Conservation (phyloP, 2,888 invertebrate genomes). For the Scaptomyza cyrtandrae region DNA sequence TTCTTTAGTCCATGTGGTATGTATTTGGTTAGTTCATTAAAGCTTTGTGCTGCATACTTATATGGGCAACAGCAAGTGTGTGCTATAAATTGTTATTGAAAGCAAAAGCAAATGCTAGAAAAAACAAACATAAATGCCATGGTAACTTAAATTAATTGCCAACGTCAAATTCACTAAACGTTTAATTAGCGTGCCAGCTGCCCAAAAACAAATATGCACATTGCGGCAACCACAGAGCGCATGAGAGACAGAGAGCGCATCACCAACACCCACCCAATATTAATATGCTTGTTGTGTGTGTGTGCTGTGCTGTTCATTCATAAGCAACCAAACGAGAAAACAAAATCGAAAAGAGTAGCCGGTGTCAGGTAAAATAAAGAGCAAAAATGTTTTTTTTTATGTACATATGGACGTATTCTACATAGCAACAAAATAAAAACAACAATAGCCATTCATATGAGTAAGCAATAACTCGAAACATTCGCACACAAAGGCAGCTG, state of each 20-base stretch:
- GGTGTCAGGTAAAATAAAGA: slow-evolving; percentile 62
- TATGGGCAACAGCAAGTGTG: slow-evolving; percentile 41
- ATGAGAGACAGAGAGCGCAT: slow-evolving; percentile 19
- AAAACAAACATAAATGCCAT: slow-evolving; percentile 40
- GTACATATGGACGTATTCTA: background rate
- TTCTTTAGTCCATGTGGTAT: slow-evolving; percentile 25
- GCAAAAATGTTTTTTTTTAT: slow-evolving; percentile 3
- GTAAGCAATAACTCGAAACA: slow-evolving; percentile 45
- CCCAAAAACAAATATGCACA: slow-evolving; percentile 32
- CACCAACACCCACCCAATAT: slow-evolving; percentile 60
- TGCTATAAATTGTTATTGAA: slow-evolving; percentile 39
- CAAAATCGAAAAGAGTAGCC: slow-evolving; percentile 55
- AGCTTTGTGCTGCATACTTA: slow-evolving; percentile 61
- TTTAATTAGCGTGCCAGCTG: slow-evolving; percentile 67
- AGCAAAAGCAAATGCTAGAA: slow-evolving; percentile 18
- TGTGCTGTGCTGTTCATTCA: slow-evolving; percentile 61
- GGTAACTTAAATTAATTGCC: slow-evolving; percentile 64
- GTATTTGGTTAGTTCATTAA: slow-evolving; percentile 49
- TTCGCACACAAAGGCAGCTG: slow-evolving; percentile 44
- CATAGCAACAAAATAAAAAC: slow-evolving; percentile 20
- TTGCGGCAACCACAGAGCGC: slow-evolving; percentile 1
- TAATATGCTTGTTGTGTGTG: slow-evolving; percentile 21
- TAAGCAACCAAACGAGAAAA: slow-evolving; percentile 45
- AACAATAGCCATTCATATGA: slow-evolving; percentile 40
- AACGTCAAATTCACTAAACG: slow-evolving; percentile 52